Percentiles rank a stretch among this genome's conserved stretches.
These are phyloP conservation scores for Metaphire vulgaris DNA, from an alignment of 1,140 invertebrate species.

Conservation along the genomic window DNA sequence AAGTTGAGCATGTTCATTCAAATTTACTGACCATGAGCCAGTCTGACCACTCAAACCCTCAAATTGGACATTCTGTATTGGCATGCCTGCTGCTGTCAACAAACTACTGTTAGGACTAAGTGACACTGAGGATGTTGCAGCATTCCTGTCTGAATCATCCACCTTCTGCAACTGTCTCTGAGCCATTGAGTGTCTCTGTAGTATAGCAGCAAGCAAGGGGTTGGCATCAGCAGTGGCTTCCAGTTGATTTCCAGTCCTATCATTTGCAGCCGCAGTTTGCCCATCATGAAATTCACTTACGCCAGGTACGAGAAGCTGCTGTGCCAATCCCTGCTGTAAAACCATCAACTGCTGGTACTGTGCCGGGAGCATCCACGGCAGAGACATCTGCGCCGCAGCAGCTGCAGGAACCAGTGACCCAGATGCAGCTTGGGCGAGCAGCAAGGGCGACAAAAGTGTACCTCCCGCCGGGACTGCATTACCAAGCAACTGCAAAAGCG, in stretches of 20 bases:
- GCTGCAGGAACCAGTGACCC: not conserved
- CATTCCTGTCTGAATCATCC: constrained; percentile 4
- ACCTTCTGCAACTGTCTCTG: constrained; percentile 9
- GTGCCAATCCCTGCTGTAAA: not conserved
- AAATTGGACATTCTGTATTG: not conserved
- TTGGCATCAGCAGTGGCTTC: constrained; percentile 12
- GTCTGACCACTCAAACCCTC: not conserved
- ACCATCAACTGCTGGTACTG: not conserved
- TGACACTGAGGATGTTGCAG: not conserved
- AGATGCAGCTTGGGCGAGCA: not conserved
- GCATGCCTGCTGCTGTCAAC: not conserved
- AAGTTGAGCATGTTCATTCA: not conserved
- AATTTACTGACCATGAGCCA: not conserved
- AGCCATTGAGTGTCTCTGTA: constrained; percentile 11
- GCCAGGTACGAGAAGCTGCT: not conserved
- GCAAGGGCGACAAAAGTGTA: not conserved
- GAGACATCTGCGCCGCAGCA: not conserved
- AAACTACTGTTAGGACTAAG: not conserved
- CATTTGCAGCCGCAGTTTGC: not conserved
- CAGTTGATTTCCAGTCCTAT: not conserved
- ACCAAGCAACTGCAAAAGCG: not conserved
- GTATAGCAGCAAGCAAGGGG: constrained; percentile 14
- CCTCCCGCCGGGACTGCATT: not conserved
- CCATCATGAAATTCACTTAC: not conserved
- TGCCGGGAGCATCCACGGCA: not conserved